Conservation (phyloP, 2,797 vertebrate species). For the Rhadinocentrus ornatus region DNA sequence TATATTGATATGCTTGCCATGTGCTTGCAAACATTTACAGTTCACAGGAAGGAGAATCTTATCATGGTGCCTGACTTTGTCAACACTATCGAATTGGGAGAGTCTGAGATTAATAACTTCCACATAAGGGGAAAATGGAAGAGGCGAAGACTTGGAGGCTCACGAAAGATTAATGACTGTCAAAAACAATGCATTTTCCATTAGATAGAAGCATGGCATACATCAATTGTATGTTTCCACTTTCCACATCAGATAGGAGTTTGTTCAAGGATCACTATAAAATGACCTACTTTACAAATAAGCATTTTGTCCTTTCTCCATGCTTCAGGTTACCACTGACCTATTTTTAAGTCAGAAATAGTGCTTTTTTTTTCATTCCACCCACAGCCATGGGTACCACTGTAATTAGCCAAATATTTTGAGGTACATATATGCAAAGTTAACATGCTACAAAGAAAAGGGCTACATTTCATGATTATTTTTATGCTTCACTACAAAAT, state of each 20-base stretch:
- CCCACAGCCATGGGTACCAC: conserved; percentile 20
- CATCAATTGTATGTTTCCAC: conserved; percentile 37
- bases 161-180: conserved; percentile 77
- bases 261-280: conserved; percentile 55
- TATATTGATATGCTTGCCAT: conserved; percentile 79
- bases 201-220: conserved; percentile 62
- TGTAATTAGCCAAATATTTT: conserved; percentile 33
- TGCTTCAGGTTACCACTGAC: conserved; percentile 56
- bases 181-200: conserved; percentile 78
- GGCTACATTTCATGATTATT: conserved; percentile 8
- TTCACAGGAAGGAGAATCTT: conserved; percentile 82
- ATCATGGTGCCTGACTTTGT: conserved; percentile 81
- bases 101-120: conserved; percentile 83
- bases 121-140: conserved; percentile 69
- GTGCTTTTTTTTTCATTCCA: conserved; percentile 29
- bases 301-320: conserved; percentile 59
- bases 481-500: conserved; percentile 19
- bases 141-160: conserved; percentile 53
- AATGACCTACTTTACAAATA: conserved; percentile 61
- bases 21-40: conserved; percentile 72
- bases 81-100: conserved; percentile 81
- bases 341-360: conserved; percentile 56
- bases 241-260: conserved; percentile 58
- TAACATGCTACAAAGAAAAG: conserved; percentile 14
- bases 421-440: conserved; percentile 26